These are phyloP conservation scores for Oligia strigilis DNA, from an alignment of 2,888 invertebrate genomes.

Conservation along the genomic window DNA sequence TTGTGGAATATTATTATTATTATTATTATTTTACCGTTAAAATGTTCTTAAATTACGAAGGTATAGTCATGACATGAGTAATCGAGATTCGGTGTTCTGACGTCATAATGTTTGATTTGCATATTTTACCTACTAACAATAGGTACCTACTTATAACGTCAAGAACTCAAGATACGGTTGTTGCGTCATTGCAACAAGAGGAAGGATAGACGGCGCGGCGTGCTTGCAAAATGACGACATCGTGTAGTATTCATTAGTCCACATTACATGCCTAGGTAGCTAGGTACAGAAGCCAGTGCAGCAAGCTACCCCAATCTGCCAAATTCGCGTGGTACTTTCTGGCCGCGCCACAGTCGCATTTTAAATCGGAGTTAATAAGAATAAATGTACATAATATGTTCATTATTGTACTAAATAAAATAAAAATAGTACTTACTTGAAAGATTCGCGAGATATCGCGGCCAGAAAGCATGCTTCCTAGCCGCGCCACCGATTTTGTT, in stretches of 20 bases:
- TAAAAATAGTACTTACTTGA: too few relatives aligned
- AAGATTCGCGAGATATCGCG: too few relatives aligned
- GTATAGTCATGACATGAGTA: conserved; percentile 32
- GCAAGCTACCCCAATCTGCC: too few relatives aligned
- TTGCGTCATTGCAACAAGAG: conserved; percentile 35
- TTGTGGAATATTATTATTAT: too few relatives aligned
- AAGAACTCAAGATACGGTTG: conserved; percentile 17
- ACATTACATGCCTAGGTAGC: background rate
- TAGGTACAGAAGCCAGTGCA: background rate
- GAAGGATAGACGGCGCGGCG: conserved; percentile 31
- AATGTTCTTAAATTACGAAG: conserved; percentile 5
- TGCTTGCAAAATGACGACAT: conserved; percentile 29
- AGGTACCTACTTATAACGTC: background rate
- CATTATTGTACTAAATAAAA: too few relatives aligned
- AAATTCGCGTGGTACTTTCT: too few relatives aligned
- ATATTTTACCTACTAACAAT: conserved; percentile 8
- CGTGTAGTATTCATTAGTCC: background rate
- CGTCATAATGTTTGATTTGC: conserved; percentile 28
- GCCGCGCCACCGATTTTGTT: too few relatives aligned
- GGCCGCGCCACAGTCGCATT: too few relatives aligned
- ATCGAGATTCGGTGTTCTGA: conserved; percentile 24
- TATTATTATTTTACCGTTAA: background rate
- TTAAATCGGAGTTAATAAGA: too few relatives aligned
- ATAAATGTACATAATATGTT: too few relatives aligned
- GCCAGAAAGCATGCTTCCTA: too few relatives aligned